These are phyloP conservation scores for Epinephelus coioides DNA, from an alignment of 2,797 vertebrate species.

Conservation along the genomic window DNA sequence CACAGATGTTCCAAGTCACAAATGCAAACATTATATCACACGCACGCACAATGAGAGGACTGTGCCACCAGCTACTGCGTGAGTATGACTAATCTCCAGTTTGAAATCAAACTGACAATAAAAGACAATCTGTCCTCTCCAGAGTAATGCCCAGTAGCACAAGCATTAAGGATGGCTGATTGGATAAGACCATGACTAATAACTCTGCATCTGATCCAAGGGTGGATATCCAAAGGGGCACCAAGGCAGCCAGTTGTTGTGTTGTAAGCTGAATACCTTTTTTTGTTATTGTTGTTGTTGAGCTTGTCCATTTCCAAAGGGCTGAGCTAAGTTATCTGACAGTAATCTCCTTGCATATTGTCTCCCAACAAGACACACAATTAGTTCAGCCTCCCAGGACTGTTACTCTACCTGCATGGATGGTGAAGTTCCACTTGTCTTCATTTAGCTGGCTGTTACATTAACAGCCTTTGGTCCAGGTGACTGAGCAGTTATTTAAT, in stretches of 20 bases:
- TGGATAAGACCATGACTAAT: conserved; percentile 80
- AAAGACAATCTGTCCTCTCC: conserved; percentile 74
- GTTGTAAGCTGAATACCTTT: conserved; percentile 41
- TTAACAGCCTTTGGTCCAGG: conserved; percentile 1
- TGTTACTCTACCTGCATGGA: background rate
- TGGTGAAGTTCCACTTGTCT: background rate
- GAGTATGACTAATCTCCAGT: conserved; percentile 71
- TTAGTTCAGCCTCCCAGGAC: conserved; percentile 22
- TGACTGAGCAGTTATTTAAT: conserved; percentile 18
- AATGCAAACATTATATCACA: conserved; percentile 28
- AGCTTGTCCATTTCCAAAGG: conserved; percentile 29
- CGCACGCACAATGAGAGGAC: conserved; percentile 32
- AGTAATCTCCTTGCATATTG: conserved; percentile 18
- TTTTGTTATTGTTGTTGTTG: conserved; percentile 7
- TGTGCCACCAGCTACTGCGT: conserved; percentile 57
- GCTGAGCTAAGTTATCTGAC: conserved; percentile 37
- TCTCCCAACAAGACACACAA: conserved; percentile 25
- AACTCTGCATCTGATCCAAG: conserved; percentile 71
- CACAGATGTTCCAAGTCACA: conserved; percentile 42
- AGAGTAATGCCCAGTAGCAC: conserved; percentile 66
- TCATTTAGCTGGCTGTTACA: conserved; percentile 7
- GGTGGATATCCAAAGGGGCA: conserved; percentile 61
- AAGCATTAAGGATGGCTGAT: conserved; percentile 70
- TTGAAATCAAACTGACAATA: conserved; percentile 77
- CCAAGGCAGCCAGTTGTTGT: conserved; percentile 42